Percentiles rank a stretch among this genome's conserved stretches.
phyloP scores from a whole-genome alignment of 2,797 vertebrate species.

The Chelonia mydas region DNA sequence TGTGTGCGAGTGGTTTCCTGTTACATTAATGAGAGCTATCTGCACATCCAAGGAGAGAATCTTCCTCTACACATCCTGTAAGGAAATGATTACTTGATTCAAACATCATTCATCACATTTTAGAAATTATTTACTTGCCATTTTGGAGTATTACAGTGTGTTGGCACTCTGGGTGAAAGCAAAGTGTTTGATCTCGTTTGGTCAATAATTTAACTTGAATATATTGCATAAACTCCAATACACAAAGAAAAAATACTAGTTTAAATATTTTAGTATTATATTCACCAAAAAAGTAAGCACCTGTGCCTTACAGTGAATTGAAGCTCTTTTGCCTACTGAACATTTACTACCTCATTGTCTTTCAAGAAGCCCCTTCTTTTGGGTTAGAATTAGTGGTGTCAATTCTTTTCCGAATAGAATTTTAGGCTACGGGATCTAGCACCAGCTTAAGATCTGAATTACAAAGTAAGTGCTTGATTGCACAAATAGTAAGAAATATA shows the following conservation, averaged over 20 bases:
- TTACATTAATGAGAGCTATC: conserved; percentile 5
- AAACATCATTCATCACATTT: neutral
- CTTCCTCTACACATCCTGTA: neutral
- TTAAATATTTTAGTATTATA: conserved; percentile 60
- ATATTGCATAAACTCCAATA: conserved; percentile 9
- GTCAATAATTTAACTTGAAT: conserved; percentile 47
- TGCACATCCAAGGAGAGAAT: neutral
- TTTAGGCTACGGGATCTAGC: neutral
- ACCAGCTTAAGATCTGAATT: conserved; percentile 36
- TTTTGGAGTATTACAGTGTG: conserved; percentile 29
- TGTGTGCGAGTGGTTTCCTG: neutral
- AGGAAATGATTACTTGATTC: conserved; percentile 1
- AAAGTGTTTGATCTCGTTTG: conserved; percentile 17
- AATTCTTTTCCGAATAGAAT: conserved; percentile 37
- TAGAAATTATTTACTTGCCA: neutral
- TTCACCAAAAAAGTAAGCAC: conserved; percentile 47
- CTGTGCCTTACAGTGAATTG: conserved; percentile 49
- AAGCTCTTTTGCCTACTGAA: conserved; percentile 59
- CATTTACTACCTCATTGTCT: conserved; percentile 53
- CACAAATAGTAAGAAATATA: conserved; percentile 18
- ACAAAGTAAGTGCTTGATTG: neutral
- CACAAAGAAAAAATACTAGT: conserved; percentile 19
- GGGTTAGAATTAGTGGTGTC: neutral
- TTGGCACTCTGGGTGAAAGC: conserved; percentile 11
- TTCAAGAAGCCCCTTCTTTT: conserved; percentile 19